Evolutionary conservation across 1,140 invertebrate genomes (phyloP).

Genomic region (Anastrepha ludens): DNA sequence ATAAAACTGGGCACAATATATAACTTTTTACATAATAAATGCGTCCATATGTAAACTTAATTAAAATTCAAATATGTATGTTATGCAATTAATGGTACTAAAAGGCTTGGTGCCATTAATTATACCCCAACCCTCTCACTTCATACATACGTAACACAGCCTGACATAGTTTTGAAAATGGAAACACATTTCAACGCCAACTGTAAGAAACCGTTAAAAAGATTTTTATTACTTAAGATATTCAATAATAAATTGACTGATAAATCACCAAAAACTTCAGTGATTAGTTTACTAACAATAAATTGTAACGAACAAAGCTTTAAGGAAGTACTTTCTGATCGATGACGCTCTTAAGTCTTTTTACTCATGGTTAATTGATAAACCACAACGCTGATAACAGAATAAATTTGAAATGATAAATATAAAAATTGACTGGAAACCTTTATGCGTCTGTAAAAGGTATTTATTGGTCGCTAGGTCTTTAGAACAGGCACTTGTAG

Average conservation of each 20-base stretch:
- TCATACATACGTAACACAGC: neutral
- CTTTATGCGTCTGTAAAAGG: neutral
- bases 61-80: slow-evolving; percentile 22
- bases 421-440: neutral
- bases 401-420: slow-evolving; percentile 38
- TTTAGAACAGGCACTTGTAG: neutral
- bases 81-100: neutral
- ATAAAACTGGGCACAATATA: slow-evolving; percentile 41
- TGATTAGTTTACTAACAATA: neutral
- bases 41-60: neutral
- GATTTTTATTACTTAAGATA: neutral
- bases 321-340: slow-evolving; percentile 39
- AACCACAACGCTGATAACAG: neutral
- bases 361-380: neutral
- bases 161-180: too few species aligned
- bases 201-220: neutral
- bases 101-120: neutral
- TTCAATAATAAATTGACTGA: slow-evolving; percentile 23
- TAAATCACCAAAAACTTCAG: neutral
- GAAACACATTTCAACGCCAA: neutral
- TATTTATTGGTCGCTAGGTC: neutral
- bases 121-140: neutral
- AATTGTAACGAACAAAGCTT: slow-evolving; percentile 1
- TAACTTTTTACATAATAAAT: neutral
- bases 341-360: slow-evolving; percentile 20